A percentile compares a stretch with the other conserved stretches of the same genome.
phyloP scores from a whole-genome alignment of 2,113 vertebrate species.

The Muntiacus reevesi region DNA sequence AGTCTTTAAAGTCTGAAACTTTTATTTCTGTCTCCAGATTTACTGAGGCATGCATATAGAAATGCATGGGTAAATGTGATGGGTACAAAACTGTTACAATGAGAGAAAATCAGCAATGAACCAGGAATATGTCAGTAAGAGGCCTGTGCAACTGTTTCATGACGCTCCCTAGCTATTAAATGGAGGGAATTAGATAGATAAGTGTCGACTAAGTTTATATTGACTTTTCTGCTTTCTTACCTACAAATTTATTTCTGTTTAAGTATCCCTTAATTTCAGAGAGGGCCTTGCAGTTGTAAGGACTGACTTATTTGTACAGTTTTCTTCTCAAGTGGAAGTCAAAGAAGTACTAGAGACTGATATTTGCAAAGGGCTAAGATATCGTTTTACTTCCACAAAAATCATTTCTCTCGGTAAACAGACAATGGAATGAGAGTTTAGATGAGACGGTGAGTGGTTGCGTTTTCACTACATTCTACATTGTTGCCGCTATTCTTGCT shows the following conservation, averaged over 20 bases:
- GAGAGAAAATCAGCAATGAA: background rate
- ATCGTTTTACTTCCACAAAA: background rate
- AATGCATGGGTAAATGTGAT: background rate
- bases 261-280: background rate
- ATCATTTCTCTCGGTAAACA: background rate
- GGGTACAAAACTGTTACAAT: background rate
- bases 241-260: background rate
- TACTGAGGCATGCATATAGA: background rate
- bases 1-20: background rate
- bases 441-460: background rate
- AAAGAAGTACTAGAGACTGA: background rate
- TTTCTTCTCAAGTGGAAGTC: background rate
- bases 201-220: background rate
- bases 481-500: background rate
- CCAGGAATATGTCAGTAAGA: background rate
- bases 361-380: background rate
- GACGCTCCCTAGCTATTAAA: background rate
- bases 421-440: no score
- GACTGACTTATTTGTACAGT: background rate
- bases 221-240: background rate
- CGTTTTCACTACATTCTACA: background rate
- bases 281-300: background rate
- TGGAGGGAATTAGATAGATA: background rate
- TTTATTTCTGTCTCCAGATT: background rate
- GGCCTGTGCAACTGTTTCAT: background rate